Evolutionary conservation across 1,140 invertebrate genomes (phyloP).

Genomic region (Alviniconcha marisindica): DNA sequence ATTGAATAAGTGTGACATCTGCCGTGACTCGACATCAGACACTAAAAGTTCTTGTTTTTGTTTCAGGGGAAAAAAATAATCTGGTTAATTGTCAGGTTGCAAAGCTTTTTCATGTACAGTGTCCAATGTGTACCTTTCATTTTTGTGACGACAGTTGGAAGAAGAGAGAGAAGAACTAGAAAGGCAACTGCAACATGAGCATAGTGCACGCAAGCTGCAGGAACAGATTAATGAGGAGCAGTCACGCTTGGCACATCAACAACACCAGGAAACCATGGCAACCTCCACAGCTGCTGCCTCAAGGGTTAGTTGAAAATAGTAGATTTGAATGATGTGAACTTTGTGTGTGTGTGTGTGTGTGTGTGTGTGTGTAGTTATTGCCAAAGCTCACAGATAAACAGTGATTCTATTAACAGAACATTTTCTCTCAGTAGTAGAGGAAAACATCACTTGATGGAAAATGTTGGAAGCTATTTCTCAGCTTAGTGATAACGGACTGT

Average conservation of each 20-base stretch:
- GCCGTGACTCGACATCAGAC: too few species aligned
- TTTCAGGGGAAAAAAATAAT: too few species aligned
- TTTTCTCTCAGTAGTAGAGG: too few species aligned
- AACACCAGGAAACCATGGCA: constrained; percentile 49
- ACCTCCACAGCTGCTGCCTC: neutral
- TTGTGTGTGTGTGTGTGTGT: neutral
- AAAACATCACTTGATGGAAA: too few species aligned
- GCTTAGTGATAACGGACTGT: too few species aligned
- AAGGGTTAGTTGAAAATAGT: neutral
- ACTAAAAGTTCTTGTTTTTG: too few species aligned
- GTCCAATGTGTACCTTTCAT: too few species aligned
- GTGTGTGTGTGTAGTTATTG: neutral
- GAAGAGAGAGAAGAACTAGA: constrained; percentile 67
- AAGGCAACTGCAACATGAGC: constrained; percentile 63
- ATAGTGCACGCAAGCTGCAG: constrained; percentile 63
- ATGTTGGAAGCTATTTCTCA: too few species aligned
- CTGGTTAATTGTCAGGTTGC: too few species aligned
- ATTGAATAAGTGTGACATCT: neutral
- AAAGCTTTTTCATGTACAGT: too few species aligned
- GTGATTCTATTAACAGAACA: too few species aligned
- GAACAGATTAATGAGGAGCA: constrained; percentile 72
- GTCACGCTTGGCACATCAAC: constrained; percentile 57
- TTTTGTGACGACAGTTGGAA: constrained; percentile 58
- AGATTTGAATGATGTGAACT: neutral
- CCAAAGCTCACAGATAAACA: too few species aligned